A percentile compares a stretch with the other conserved stretches of the same genome.
Evolutionary conservation across 2,888 invertebrate species (phyloP).

Genomic region (Lottia gigantea): DNA sequence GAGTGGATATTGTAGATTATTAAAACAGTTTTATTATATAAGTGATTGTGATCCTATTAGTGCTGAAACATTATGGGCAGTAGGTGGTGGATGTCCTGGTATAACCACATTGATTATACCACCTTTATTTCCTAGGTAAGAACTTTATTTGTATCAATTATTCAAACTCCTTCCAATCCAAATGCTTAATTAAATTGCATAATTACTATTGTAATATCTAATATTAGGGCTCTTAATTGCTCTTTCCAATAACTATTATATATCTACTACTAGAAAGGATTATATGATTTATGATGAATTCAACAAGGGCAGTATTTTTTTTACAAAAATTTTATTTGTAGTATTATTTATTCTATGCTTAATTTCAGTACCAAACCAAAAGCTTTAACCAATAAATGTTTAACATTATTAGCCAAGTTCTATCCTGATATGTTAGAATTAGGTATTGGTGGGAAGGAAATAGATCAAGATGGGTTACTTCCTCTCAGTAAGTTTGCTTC

Average conservation of each 20-base stretch:
- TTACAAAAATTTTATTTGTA: neutral
- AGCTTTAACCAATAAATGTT: conserved; percentile 55
- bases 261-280: too few relatives aligned
- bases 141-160: neutral
- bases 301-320: too few relatives aligned
- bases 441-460: conserved; percentile 55
- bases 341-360: conserved; percentile 2
- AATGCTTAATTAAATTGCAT: too few relatives aligned
- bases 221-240: too few relatives aligned
- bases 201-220: too few relatives aligned
- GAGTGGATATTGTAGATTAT: conserved; percentile 58
- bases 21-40: conserved; percentile 56
- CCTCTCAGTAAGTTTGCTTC: conserved; percentile 46
- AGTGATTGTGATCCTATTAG: conserved; percentile 56
- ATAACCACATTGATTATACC: conserved; percentile 54
- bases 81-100: conserved; percentile 64
- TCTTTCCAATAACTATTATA: too few relatives aligned
- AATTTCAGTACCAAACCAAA: conserved; percentile 44
- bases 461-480: conserved; percentile 53
- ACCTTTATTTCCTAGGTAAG: conserved; percentile 58
- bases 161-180: too few relatives aligned
- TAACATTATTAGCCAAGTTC: conserved; percentile 56
- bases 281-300: too few relatives aligned
- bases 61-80: conserved; percentile 62
- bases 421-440: conserved; percentile 55